These are phyloP conservation scores for Triplophysa siluroides DNA, from an alignment of 2,113 vertebrate genomes.

Conservation along the genomic window DNA sequence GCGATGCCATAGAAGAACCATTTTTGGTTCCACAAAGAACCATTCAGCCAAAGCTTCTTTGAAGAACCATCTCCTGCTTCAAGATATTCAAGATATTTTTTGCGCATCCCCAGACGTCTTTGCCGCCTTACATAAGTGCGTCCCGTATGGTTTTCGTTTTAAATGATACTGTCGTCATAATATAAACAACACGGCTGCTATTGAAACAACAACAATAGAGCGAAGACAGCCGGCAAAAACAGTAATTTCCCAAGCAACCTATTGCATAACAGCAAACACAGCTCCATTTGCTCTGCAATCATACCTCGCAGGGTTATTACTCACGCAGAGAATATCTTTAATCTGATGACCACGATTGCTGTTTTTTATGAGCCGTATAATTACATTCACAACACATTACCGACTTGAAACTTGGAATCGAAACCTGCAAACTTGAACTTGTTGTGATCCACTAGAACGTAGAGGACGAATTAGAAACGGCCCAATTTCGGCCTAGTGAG, in stretches of 20 bases:
- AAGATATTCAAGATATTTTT: too few relatives aligned
- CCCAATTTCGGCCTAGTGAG: slow-evolving; percentile 7
- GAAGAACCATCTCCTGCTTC: too few relatives aligned
- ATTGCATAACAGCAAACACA: slow-evolving; percentile 29
- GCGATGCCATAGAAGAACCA: too few relatives aligned
- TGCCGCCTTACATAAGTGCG: not conserved
- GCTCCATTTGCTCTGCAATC: slow-evolving; percentile 31
- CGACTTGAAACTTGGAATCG: slow-evolving; percentile 20
- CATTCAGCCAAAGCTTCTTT: too few relatives aligned
- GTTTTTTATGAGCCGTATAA: slow-evolving; percentile 42
- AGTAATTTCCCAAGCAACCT: slow-evolving; percentile 34
- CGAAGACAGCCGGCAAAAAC: not conserved
- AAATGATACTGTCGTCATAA: not conserved
- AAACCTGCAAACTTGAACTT: not conserved
- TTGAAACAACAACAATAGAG: slow-evolving; percentile 23
- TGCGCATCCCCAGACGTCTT: not conserved
- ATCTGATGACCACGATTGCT: slow-evolving; percentile 38
- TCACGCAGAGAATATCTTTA: slow-evolving; percentile 2
- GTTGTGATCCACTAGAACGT: not conserved
- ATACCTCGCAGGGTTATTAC: slow-evolving; percentile 36
- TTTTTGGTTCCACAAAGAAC: too few relatives aligned
- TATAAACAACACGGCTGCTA: not conserved
- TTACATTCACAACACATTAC: slow-evolving; percentile 40
- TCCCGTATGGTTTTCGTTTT: not conserved
- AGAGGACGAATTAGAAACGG: not conserved